Percentiles rank a stretch among this genome's conserved stretches.
Conservation (phyloP, 2,797 vertebrate species). For the Sitta carolinensis region DNA sequence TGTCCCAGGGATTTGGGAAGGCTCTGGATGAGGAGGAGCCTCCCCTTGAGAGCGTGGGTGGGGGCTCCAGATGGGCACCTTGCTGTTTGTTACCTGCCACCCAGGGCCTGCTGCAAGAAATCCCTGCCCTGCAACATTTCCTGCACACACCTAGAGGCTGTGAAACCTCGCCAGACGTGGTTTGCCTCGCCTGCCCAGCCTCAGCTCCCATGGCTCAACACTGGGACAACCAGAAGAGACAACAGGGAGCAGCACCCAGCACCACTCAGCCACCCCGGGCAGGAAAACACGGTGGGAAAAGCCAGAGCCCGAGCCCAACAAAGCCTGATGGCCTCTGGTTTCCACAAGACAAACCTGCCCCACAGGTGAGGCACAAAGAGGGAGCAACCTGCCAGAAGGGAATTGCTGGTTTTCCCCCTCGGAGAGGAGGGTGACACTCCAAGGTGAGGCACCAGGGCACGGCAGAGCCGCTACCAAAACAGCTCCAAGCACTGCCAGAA, state of each 20-base stretch:
- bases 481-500: not conserved
- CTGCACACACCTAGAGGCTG: not conserved
- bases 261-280: not conserved
- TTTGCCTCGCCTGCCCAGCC: not conserved
- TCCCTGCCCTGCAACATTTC: conserved; percentile 44
- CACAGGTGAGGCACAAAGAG: not conserved
- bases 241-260: not conserved
- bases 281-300: not conserved
- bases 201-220: not conserved
- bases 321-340: not conserved
- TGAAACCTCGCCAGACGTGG: not conserved
- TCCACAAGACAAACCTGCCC: conserved; percentile 47
- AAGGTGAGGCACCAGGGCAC: not conserved
- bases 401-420: not conserved
- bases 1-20: not conserved
- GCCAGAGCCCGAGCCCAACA: rapidly evolving
- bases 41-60: not conserved
- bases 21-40: not conserved
- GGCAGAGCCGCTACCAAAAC: not conserved
- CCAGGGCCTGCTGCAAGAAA: conserved; percentile 21
- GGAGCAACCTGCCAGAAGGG: not conserved
- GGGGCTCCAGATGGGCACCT: not conserved
- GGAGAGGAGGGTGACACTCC: not conserved
- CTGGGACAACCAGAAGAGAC: not conserved
- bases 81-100: not conserved